phyloP scores from a whole-genome alignment of 2,113 vertebrate species.

The Plectropomus leopardus region DNA sequence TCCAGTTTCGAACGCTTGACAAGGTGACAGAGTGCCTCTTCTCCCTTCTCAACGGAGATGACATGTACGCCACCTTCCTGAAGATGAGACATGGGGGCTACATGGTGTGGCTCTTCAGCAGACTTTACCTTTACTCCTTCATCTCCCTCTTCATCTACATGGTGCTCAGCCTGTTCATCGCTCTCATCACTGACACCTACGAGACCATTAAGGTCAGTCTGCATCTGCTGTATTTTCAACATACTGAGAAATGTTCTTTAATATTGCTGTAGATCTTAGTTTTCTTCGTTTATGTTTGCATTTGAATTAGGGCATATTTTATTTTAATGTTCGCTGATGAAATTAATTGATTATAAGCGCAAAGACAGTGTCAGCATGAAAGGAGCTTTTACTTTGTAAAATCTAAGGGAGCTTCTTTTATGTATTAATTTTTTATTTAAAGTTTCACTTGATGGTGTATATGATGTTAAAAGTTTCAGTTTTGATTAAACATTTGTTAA shows the following conservation, averaged over 20 bases:
- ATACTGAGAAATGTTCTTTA: not conserved
- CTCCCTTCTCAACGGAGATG: slow-evolving; percentile 95
- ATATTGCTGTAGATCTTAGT: not conserved
- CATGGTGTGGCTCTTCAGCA: slow-evolving; percentile 95
- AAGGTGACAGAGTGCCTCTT: slow-evolving; percentile 94
- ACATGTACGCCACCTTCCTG: slow-evolving; percentile 94
- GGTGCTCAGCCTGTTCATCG: slow-evolving; percentile 97
- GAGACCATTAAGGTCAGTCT: slow-evolving; percentile 94
- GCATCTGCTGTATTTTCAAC: not conserved
- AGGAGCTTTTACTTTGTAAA: too few species aligned
- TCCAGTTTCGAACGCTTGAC: slow-evolving; percentile 93
- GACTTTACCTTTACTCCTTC: slow-evolving; percentile 94
- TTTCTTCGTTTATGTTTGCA: slow-evolving; percentile 1
- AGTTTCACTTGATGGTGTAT: too few species aligned
- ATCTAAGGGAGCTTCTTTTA: too few species aligned
- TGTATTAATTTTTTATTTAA: too few species aligned
- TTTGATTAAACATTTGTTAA: too few species aligned
- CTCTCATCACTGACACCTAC: slow-evolving; percentile 94
- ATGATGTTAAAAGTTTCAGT: too few species aligned
- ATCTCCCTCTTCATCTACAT: slow-evolving; percentile 96
- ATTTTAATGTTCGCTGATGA: too few species aligned
- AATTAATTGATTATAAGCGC: too few species aligned
- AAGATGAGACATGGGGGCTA: slow-evolving; percentile 90
- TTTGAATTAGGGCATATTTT: too few species aligned
- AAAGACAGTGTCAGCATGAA: too few species aligned